Evolutionary conservation across 2,797 vertebrate species (phyloP).

Genomic region (Monodelphis domestica): DNA sequence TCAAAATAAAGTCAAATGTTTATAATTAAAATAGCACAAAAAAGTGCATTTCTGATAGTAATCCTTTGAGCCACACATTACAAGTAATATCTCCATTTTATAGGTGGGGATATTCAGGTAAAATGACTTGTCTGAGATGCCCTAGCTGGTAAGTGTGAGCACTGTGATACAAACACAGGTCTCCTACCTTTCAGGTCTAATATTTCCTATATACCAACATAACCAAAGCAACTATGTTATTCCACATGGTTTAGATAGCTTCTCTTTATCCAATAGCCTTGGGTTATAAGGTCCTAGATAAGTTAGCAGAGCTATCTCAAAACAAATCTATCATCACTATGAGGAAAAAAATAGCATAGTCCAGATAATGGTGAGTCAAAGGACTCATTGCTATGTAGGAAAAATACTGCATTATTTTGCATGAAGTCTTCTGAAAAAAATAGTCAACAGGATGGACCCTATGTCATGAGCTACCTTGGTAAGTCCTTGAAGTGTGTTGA

Average conservation of each 20-base stretch:
- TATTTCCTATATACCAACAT: background rate
- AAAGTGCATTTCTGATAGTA: background rate
- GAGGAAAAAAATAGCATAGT: background rate
- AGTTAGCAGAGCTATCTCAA: background rate
- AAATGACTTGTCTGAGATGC: background rate
- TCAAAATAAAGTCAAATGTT: background rate
- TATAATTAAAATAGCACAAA: background rate
- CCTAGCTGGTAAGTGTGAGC: background rate
- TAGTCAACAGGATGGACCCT: background rate
- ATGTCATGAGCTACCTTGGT: background rate
- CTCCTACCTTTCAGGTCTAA: background rate
- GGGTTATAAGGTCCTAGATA: background rate
- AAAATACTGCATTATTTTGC: background rate
- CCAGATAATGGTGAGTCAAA: constrained; percentile 1
- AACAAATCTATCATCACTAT: background rate
- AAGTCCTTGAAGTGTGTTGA: background rate
- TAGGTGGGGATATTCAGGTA: background rate
- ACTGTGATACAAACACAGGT: background rate
- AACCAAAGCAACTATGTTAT: background rate
- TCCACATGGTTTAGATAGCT: background rate
- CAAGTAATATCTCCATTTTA: background rate
- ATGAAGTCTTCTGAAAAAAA: background rate
- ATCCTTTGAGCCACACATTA: background rate
- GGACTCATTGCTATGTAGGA: background rate
- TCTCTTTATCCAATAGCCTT: background rate